A percentile compares a stretch with the other conserved stretches of the same genome.
Conservation (phyloP, 2,888 invertebrate species). For the Melanophora roralis region DNA sequence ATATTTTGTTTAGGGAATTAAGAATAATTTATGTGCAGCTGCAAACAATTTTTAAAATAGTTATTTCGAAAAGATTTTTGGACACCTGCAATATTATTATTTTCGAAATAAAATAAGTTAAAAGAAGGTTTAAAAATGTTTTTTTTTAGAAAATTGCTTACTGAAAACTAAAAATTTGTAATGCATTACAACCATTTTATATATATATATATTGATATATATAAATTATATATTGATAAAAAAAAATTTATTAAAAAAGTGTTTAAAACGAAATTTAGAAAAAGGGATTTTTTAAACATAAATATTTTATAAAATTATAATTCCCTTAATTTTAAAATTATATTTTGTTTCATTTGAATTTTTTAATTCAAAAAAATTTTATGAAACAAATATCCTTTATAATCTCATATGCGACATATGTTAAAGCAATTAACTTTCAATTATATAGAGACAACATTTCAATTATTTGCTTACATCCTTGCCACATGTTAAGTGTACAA, state of each 20-base stretch:
- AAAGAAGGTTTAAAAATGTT: no score
- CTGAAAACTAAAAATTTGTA: no score
- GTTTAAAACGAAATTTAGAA: no score
- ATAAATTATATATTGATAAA: no score
- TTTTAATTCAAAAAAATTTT: background rate
- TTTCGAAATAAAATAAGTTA: no score
- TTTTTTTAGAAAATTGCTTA: background rate
- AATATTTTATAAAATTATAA: no score
- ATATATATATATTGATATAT: no score
- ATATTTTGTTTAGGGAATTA: constrained; percentile 3
- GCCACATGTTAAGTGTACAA: constrained; percentile 37
- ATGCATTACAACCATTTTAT: no score
- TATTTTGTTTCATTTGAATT: no score
- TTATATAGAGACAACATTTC: constrained; percentile 70
- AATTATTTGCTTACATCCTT: constrained; percentile 70
- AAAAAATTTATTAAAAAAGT: no score
- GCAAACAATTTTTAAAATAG: constrained; percentile 47
- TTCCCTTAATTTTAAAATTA: no score
- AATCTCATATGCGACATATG: constrained; percentile 34
- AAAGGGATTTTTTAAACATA: no score
- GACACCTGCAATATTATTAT: constrained; percentile 45
- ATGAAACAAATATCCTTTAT: background rate
- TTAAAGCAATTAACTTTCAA: constrained; percentile 72
- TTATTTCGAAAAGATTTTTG: constrained; percentile 8
- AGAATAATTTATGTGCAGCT: constrained; percentile 48